These are phyloP conservation scores for Euura saliciscinereae DNA, from an alignment of 1,140 invertebrate species.

Conservation along the genomic window DNA sequence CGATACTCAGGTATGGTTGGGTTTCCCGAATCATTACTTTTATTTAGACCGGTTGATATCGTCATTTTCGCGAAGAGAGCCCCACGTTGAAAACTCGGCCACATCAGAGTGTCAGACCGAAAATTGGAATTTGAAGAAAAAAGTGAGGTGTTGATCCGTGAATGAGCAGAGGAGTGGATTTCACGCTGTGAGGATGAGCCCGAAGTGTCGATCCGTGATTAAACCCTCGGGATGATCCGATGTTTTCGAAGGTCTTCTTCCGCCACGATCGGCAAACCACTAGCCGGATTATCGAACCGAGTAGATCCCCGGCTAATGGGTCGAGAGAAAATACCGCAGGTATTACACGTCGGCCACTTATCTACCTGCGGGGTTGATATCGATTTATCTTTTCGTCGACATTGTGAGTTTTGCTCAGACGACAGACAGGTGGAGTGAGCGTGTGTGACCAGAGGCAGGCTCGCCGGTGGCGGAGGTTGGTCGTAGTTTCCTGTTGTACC, in stretches of 20 bases:
- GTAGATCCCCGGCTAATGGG: too few relatives aligned
- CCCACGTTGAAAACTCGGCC: too few relatives aligned
- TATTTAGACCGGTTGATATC: too few relatives aligned
- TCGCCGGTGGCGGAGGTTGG: not conserved
- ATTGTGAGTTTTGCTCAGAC: slow-evolving; percentile 30
- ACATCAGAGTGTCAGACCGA: too few relatives aligned
- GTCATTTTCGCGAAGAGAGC: too few relatives aligned
- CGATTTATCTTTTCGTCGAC: slow-evolving; percentile 38
- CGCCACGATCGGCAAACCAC: slow-evolving; percentile 14
- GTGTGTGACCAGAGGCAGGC: not conserved
- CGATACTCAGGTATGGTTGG: too few relatives aligned
- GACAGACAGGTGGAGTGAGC: slow-evolving; percentile 46
- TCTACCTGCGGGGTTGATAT: slow-evolving; percentile 45
- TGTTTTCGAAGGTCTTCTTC: slow-evolving; percentile 30
- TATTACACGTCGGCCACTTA: slow-evolving; percentile 27
- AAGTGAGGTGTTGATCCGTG: not conserved
- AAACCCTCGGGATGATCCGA: slow-evolving; percentile 34
- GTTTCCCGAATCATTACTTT: too few relatives aligned
- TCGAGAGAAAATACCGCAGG: too few relatives aligned
- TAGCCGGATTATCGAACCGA: slow-evolving; percentile 24
- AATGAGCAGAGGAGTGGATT: not conserved
- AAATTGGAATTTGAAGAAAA: not conserved
- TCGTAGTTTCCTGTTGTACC: not conserved
- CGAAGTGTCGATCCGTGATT: slow-evolving; percentile 35
- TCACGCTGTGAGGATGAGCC: slow-evolving; percentile 22